phyloP scores from a whole-genome alignment of 2,797 vertebrate species.

The Galago senegalensis region DNA sequence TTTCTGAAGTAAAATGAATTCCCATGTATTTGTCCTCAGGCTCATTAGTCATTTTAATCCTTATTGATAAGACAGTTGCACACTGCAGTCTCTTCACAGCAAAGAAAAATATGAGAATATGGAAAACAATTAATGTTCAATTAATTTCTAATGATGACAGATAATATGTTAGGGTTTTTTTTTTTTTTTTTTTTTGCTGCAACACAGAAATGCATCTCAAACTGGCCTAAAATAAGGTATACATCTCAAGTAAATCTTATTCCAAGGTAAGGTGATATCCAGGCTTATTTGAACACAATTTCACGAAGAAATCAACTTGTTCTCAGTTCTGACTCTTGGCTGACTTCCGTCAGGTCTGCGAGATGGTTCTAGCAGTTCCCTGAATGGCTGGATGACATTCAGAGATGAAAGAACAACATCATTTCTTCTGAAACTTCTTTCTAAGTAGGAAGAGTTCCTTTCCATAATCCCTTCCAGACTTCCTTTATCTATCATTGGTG shows the following conservation, averaged over 20 bases:
- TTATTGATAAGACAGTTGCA: neutral
- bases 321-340: neutral
- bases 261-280: neutral
- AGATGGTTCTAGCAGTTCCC: neutral
- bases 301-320: neutral
- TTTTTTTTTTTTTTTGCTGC: neutral
- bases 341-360: neutral
- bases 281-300: neutral
- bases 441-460: neutral
- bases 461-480: neutral
- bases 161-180: conserved; percentile 31
- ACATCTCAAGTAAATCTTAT: conserved; percentile 52
- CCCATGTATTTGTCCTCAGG: conserved; percentile 37
- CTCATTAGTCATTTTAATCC: conserved; percentile 66
- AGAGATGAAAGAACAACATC: neutral
- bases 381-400: neutral
- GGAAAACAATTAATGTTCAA: conserved; percentile 52
- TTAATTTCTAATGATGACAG: conserved; percentile 59
- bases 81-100: neutral
- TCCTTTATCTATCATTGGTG: neutral
- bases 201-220: neutral
- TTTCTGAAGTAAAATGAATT: conserved; percentile 33
- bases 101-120: conserved; percentile 51
- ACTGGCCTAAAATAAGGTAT: conserved; percentile 23
- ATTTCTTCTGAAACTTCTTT: neutral